Percentiles rank a stretch among this genome's conserved stretches.
Evolutionary conservation across 2,888 invertebrate species (phyloP).

Genomic region (Hyalella azteca): DNA sequence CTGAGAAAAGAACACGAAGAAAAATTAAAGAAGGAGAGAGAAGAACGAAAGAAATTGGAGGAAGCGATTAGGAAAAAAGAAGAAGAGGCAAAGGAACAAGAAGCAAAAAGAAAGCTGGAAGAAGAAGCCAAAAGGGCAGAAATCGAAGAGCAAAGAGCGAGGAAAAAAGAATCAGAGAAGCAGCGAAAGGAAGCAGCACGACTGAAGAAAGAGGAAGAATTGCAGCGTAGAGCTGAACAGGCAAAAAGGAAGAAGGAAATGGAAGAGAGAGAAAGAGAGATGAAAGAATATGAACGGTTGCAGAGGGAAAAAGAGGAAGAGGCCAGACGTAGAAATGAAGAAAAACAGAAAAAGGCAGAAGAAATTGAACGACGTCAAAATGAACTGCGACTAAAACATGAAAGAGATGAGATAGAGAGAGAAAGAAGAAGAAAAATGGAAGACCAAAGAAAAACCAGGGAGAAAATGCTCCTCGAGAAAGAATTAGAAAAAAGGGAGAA

Average conservation of each 20-base stretch:
- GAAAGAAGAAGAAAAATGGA: slow-evolving; percentile 29
- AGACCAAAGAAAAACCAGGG: background rate
- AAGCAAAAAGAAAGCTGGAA: background rate
- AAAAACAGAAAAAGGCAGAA: background rate
- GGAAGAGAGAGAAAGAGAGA: background rate
- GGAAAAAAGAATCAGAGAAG: background rate
- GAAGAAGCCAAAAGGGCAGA: background rate
- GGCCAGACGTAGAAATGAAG: background rate
- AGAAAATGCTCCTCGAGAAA: background rate
- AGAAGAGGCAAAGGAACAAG: background rate
- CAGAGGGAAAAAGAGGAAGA: background rate
- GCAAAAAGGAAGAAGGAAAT: background rate
- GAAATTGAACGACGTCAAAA: background rate
- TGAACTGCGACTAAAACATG: background rate
- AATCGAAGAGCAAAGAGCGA: background rate
- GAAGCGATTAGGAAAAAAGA: background rate
- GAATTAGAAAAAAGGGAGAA: slow-evolving; percentile 22
- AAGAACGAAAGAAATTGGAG: slow-evolving; percentile 4
- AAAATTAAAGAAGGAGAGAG: background rate
- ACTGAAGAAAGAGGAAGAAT: slow-evolving; percentile 17
- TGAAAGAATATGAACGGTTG: background rate
- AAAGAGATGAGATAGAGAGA: slow-evolving; percentile 16
- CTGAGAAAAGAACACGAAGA: slow-evolving; percentile 28
- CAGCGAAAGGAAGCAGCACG: slow-evolving; percentile 6
- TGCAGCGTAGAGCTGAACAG: background rate